These are phyloP conservation scores for Drosophila flavopinicola DNA, from an alignment of 2,888 invertebrate genomes.

Conservation along the genomic window DNA sequence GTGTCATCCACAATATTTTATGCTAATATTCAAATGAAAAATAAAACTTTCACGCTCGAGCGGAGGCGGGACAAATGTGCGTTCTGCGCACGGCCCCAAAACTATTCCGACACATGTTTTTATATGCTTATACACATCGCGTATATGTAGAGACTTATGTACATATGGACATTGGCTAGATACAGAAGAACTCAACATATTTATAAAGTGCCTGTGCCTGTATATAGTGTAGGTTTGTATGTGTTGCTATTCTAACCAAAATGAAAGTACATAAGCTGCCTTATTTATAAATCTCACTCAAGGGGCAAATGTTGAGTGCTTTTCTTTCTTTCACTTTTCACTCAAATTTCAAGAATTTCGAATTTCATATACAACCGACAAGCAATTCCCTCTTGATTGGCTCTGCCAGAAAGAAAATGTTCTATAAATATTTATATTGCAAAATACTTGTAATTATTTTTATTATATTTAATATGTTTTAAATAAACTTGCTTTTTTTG, in stretches of 20 bases:
- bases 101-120: slow-evolving; percentile 50
- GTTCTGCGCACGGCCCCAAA: slow-evolving; percentile 75
- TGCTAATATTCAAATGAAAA: slow-evolving; percentile 75
- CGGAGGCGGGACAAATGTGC: slow-evolving; percentile 77
- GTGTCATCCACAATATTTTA: slow-evolving; percentile 80
- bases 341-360: slow-evolving; percentile 55
- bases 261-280: slow-evolving; percentile 59
- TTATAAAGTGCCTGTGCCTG: slow-evolving; percentile 59
- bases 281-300: slow-evolving; percentile 71
- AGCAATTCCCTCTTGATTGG: slow-evolving; percentile 58
- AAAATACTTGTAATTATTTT: slow-evolving; percentile 77
- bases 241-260: slow-evolving; percentile 11
- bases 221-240: slow-evolving; percentile 1
- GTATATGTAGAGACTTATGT: slow-evolving; percentile 19
- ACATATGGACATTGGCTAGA: slow-evolving; percentile 20
- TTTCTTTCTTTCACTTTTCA: slow-evolving; percentile 41
- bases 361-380: slow-evolving; percentile 53
- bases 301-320: slow-evolving; percentile 50
- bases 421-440: slow-evolving; percentile 72
- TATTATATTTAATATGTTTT: slow-evolving; percentile 60
- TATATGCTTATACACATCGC: slow-evolving; percentile 23
- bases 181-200: slow-evolving; percentile 36
- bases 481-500: slow-evolving; percentile 59
- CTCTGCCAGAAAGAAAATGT: slow-evolving; percentile 70
- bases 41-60: slow-evolving; percentile 73